phyloP scores from a whole-genome alignment of 2,113 vertebrate genomes.

The Struthio camelus region DNA sequence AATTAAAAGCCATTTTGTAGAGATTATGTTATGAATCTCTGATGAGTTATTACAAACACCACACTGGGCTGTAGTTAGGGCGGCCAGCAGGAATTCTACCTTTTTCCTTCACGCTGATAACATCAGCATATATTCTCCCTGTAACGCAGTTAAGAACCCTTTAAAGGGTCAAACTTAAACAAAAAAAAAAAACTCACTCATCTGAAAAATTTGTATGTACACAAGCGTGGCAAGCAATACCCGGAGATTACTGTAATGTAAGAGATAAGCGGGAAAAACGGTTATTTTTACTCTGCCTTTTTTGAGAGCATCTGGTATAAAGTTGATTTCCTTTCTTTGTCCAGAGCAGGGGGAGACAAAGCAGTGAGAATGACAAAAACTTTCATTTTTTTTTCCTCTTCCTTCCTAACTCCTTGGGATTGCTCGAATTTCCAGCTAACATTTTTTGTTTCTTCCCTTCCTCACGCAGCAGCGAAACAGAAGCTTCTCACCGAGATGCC shows the following conservation, averaged over 20 bases:
- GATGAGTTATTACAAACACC: not conserved
- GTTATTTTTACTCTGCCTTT: conserved; percentile 37
- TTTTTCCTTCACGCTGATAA: not conserved
- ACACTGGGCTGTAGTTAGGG: not conserved
- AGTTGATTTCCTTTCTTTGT: conserved; percentile 45
- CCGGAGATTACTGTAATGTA: not conserved
- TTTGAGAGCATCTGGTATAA: not conserved
- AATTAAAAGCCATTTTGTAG: conserved; percentile 33
- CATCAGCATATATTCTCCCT: not conserved
- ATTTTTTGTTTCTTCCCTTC: not conserved
- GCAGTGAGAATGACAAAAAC: not conserved
- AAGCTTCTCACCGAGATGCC: not conserved
- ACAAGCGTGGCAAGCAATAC: not conserved
- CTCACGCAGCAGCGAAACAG: not conserved
- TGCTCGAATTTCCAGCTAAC: not conserved
- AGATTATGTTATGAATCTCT: not conserved
- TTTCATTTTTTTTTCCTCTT: conserved; percentile 23
- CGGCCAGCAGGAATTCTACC: not conserved
- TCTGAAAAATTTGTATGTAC: conserved; percentile 7
- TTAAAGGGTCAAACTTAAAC: not conserved
- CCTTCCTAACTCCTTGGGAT: not conserved
- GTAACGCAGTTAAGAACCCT: not conserved
- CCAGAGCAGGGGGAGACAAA: conserved; percentile 24
- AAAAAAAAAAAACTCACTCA: not conserved
- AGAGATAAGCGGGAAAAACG: conserved; percentile 21